These are phyloP conservation scores for Cherax quadricarinatus DNA, from an alignment of 1,140 invertebrate species.

Conservation along the genomic window DNA sequence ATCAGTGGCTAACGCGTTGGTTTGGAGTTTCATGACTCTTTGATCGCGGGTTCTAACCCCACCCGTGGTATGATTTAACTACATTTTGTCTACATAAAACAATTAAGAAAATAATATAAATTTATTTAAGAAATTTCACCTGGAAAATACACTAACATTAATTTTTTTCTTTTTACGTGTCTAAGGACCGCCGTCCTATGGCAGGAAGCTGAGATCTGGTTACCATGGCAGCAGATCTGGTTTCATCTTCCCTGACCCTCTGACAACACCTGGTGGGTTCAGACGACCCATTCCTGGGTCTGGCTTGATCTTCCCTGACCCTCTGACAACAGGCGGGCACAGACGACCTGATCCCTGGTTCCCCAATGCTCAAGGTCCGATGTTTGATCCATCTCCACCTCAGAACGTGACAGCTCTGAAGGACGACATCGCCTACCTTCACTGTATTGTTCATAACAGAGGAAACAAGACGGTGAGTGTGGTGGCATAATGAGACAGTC, in stretches of 20 bases:
- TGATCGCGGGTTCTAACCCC: too few species aligned
- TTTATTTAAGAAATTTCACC: too few species aligned
- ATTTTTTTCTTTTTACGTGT: not conserved
- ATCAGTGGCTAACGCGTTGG: too few species aligned
- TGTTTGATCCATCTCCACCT: conserved; percentile 49
- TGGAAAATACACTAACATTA: not conserved
- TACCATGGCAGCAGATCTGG: conserved; percentile 26
- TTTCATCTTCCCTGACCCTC: not conserved
- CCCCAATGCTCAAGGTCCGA: conserved; percentile 39
- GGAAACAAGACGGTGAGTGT: conserved; percentile 58
- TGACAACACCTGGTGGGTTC: not conserved
- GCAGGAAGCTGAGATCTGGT: not conserved
- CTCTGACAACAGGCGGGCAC: not conserved
- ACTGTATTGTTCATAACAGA: conserved; percentile 57
- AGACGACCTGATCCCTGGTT: conserved; percentile 52
- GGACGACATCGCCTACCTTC: conserved; percentile 57
- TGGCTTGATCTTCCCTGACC: not conserved
- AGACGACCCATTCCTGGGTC: conserved; percentile 41
- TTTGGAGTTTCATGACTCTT: too few species aligned
- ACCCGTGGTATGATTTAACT: too few species aligned
- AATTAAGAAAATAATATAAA: too few species aligned
- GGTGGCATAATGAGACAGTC: not conserved
- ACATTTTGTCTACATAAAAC: too few species aligned
- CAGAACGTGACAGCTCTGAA: conserved; percentile 57
- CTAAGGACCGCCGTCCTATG: conserved; percentile 8